A percentile compares a stretch with the other conserved stretches of the same genome.
Conservation (phyloP, 2,888 invertebrate genomes). For the Cecidostiba fungosa region DNA sequence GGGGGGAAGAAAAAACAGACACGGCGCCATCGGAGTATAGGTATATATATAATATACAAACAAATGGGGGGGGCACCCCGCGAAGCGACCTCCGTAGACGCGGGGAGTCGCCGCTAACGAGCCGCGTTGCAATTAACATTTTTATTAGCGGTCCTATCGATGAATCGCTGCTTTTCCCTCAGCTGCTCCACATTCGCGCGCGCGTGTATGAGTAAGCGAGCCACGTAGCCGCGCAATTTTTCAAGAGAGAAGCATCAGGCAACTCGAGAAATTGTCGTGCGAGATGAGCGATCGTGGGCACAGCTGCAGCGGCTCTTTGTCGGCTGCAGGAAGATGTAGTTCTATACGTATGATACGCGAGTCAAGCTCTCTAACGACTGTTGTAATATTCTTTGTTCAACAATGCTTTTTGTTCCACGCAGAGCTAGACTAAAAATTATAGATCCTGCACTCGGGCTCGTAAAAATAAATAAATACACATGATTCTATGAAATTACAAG, state of each 20-base stretch:
- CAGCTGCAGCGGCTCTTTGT: neutral
- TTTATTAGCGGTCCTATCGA: slow-evolving; percentile 74
- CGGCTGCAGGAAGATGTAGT: neutral
- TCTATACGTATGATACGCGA: too few species aligned
- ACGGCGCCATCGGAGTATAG: neutral
- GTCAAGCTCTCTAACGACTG: neutral
- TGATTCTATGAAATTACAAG: slow-evolving; percentile 62
- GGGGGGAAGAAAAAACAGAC: neutral
- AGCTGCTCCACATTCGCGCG: neutral
- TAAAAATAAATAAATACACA: slow-evolving; percentile 62
- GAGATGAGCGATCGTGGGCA: slow-evolving; percentile 37
- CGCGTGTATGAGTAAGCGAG: neutral
- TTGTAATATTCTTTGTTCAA: neutral
- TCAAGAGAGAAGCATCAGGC: neutral
- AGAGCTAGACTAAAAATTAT: slow-evolving; percentile 44
- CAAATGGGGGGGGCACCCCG: slow-evolving; percentile 73
- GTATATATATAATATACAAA: neutral
- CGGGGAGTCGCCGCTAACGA: slow-evolving; percentile 79
- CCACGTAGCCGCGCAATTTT: slow-evolving; percentile 29
- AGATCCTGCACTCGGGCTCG: slow-evolving; percentile 15
- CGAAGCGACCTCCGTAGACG: slow-evolving; percentile 74
- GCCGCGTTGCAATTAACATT: slow-evolving; percentile 79
- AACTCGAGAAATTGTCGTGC: slow-evolving; percentile 34
- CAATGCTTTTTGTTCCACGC: neutral
- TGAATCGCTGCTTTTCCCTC: slow-evolving; percentile 28